Evolutionary conservation across 2,113 vertebrate genomes (phyloP).

Genomic region (Buteo buteo): DNA sequence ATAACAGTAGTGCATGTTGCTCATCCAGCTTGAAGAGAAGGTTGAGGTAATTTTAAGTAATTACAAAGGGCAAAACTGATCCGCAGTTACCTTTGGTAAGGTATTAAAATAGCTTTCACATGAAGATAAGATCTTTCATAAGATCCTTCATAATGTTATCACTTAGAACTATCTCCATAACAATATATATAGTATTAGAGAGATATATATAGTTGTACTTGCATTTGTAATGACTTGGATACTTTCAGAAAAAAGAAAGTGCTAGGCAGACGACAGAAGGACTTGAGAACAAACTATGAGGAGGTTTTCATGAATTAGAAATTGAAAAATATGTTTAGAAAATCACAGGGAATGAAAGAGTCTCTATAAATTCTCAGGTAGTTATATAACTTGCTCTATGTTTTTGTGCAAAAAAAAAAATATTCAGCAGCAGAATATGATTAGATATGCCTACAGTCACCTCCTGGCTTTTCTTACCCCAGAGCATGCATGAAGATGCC

Average conservation of each 20-base stretch:
- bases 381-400: neutral
- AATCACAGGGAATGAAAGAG: neutral
- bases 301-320: neutral
- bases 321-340: neutral
- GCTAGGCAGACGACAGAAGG: conserved; percentile 21
- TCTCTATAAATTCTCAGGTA: neutral
- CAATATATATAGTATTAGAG: conserved; percentile 45
- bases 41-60: conserved; percentile 31
- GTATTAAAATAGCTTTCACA: conserved; percentile 48
- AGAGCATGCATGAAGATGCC: neutral
- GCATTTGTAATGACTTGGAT: conserved; percentile 41
- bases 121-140: conserved; percentile 55
- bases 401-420: neutral
- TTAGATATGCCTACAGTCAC: neutral
- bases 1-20: neutral
- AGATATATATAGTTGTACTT: conserved; percentile 51
- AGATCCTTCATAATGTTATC: conserved; percentile 37
- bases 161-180: conserved; percentile 40
- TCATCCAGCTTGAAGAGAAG: neutral
- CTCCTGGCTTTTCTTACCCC: neutral
- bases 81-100: neutral
- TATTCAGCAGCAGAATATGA: neutral
- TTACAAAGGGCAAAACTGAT: conserved; percentile 34
- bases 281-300: neutral
- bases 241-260: neutral